phyloP scores from a whole-genome alignment of 2,888 invertebrate species.

The Sinohyriopsis cumingii region DNA sequence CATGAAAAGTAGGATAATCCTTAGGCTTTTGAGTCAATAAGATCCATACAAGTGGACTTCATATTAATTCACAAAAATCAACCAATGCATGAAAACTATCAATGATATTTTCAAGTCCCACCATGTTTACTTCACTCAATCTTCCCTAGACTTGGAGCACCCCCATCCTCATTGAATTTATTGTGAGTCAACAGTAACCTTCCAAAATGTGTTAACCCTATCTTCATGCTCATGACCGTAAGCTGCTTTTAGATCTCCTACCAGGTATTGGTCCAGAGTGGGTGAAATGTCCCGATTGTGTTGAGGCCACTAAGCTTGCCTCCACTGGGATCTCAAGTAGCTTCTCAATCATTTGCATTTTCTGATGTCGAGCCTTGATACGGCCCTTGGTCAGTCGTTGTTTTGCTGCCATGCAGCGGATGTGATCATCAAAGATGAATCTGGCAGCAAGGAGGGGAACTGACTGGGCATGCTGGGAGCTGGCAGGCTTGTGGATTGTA shows the following conservation, averaged over 20 bases:
- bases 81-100: too few relatives aligned
- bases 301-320: constrained; percentile 14
- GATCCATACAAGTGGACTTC: too few relatives aligned
- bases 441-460: constrained; percentile 67
- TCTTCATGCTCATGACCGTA: too few relatives aligned
- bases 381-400: constrained; percentile 80
- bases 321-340: constrained; percentile 80
- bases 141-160: too few relatives aligned
- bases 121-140: too few relatives aligned
- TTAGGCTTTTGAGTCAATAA: too few relatives aligned
- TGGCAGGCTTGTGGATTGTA: constrained; percentile 85
- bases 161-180: too few relatives aligned
- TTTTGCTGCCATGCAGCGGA: constrained; percentile 98
- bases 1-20: too few relatives aligned
- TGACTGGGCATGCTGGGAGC: constrained; percentile 74
- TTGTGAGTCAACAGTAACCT: too few relatives aligned
- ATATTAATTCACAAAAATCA: too few relatives aligned
- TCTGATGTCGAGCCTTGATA: constrained; percentile 94
- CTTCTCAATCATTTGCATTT: constrained; percentile 95
- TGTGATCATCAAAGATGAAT: constrained; percentile 98
- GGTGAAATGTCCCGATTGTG: constrained; percentile 25
- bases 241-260: constrained; percentile 12
- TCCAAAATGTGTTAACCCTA: too few relatives aligned
- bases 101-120: too few relatives aligned
- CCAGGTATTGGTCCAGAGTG: constrained; percentile 57